Evolutionary conservation across 2,113 vertebrate genomes (phyloP), one percentile per base, ranked within the genome.

Genomic region (Carassius auratus): DNA sequence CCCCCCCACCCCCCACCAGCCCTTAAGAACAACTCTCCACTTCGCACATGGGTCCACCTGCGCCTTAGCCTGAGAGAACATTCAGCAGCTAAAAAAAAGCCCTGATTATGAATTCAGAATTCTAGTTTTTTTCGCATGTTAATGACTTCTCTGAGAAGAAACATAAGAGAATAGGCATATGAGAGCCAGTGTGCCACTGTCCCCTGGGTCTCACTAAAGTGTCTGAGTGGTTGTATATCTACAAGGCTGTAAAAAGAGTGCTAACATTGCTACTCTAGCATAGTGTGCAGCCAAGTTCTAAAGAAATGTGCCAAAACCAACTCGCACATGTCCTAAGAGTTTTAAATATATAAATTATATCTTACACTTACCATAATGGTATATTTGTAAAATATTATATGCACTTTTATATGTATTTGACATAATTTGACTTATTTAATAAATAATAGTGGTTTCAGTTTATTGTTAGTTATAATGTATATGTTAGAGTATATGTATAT

Each of bases 91-190:
- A 81, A 85, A 84, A 71, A 71, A 77, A 85, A 42, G 77, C 78
- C 52, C 36, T 42, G 52, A 64, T 55, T 64, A 71, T 55, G 85
- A 81, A 76, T 81, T 84, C 68, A 84, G 69, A 86, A 55, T 80
- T 68, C 66, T 38, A 59, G 12, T 86, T 82, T 89, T 30, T 85
- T 83, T 59, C 26, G 78, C 77, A 84, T 86, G 86, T 87, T 90
- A 86, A 90, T 89, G 85, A 83, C 74, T 71, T 83, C 73, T 76
- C 76, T 83, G 30, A 50, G 64, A 61, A 69, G 57, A 84, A 79
- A 78, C 4, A 26, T 81, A 71, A 79, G 61, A 66, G 85, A 26
- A 50, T 38, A 77, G 38, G 52, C 85, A n/a, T 38, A 69, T 86
- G 69, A 81, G 76, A 86, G 48, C 23, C 81, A 75, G 59, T 79